Percentiles rank a stretch among this genome's conserved stretches.
phyloP scores from a whole-genome alignment of 2,113 vertebrate species.

The Mus musculus region GRCm39 chr10:77829001-77829500 shows the following conservation, averaged over 20 bases:
- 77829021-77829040: fast-evolving
- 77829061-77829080: neutral
- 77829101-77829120: too few relatives aligned
- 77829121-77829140: neutral
- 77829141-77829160: neutral
- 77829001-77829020: neutral
- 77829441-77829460: neutral
- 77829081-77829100: neutral
- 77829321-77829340: neutral
- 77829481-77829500: neutral
- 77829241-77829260: constrained; percentile 95
- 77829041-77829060: neutral
- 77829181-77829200: fast-evolving
- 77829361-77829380: neutral
- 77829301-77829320: fast-evolving
- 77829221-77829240: constrained; percentile 89
- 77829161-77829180: fast-evolving
- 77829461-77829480: fast-evolving
- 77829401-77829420: too few relatives aligned
- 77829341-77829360: fast-evolving
- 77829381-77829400: neutral
- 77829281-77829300: constrained; percentile 74
- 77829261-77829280: constrained; percentile 99
- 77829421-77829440: fast-evolving
- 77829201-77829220: constrained; percentile 83